Evolutionary conservation across 2,113 vertebrate genomes (phyloP).

Genomic region (Chelonoidis abingdonii): DNA sequence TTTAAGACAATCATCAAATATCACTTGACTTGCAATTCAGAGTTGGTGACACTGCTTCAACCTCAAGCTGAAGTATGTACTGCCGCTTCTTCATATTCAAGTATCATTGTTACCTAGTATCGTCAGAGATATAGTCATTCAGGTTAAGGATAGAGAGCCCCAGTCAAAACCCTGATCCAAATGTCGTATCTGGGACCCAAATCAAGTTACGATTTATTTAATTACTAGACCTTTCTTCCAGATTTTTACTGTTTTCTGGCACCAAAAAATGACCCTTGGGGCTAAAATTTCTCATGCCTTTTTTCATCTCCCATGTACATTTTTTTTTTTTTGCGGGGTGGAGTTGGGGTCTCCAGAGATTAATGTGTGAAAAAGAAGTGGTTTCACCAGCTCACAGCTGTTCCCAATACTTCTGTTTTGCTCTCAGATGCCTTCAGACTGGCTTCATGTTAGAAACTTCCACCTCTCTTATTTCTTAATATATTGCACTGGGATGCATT

Average conservation of each 20-base stretch:
- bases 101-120: background rate
- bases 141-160: background rate
- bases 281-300: background rate
- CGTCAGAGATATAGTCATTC: background rate
- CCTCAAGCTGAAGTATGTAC: background rate
- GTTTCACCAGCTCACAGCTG: background rate
- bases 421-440: background rate
- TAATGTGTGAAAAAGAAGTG: background rate
- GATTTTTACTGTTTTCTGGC: background rate
- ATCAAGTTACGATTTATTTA: background rate
- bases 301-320: background rate
- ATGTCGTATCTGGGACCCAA: background rate
- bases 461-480: background rate
- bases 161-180: background rate
- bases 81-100: background rate
- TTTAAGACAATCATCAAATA: background rate
- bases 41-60: background rate
- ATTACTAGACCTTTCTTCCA: background rate
- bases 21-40: background rate
- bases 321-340: background rate
- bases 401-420: background rate
- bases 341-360: background rate
- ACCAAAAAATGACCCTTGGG: background rate
- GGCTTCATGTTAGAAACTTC: background rate
- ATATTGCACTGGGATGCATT: background rate